These are phyloP conservation scores for Halcyon smyrnensis DNA, from an alignment of 2,797 vertebrate species.

Conservation along the genomic window DNA sequence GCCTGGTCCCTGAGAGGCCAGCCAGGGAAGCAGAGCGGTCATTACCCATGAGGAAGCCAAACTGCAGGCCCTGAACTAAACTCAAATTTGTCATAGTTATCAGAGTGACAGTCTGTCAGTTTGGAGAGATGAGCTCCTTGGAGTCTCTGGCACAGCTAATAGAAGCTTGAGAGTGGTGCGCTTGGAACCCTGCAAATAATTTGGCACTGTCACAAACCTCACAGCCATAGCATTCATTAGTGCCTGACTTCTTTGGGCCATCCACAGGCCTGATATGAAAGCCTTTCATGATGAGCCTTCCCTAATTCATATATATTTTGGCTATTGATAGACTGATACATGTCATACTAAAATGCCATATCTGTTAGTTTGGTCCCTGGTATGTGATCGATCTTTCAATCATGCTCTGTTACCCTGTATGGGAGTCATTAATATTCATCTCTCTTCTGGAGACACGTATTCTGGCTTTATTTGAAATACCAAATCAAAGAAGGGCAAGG, in stretches of 20 bases:
- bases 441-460: not conserved
- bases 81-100: not conserved
- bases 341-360: not conserved
- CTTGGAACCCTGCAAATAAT: not conserved
- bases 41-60: not conserved
- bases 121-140: not conserved
- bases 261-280: not conserved
- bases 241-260: not conserved
- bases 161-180: not conserved
- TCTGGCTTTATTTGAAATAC: not conserved
- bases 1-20: not conserved
- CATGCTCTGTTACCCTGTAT: not conserved
- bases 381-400: not conserved
- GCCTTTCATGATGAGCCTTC: accelerated
- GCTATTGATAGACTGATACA: no score
- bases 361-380: not conserved
- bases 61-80: not conserved
- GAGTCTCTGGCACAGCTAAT: not conserved
- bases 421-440: not conserved
- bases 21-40: not conserved
- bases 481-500: not conserved
- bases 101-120: not conserved
- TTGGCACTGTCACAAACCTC: not conserved
- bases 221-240: not conserved
- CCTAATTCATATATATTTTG: not conserved